A percentile compares a stretch with the other conserved stretches of the same genome.
phyloP scores from a whole-genome alignment of 2,113 vertebrate genomes.

The Serranochromis macrocephalus region DNA sequence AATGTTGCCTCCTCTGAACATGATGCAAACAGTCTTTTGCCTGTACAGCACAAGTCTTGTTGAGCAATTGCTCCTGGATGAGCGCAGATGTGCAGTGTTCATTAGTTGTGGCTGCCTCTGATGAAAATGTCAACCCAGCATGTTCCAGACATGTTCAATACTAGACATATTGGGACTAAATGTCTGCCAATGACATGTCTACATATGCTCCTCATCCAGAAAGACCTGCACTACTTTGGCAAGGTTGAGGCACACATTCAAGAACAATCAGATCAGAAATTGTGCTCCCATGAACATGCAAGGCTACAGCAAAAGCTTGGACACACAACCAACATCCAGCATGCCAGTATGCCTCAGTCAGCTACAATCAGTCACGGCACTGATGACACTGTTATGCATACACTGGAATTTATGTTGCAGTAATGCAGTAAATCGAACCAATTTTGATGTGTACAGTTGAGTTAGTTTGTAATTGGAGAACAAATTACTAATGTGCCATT shows the following conservation, averaged over 20 bases:
- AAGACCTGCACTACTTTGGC: not conserved
- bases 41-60: not conserved
- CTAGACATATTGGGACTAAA: not conserved
- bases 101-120: not conserved
- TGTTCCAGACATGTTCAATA: not conserved
- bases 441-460: not conserved
- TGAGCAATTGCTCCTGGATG: not conserved
- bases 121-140: not conserved
- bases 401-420: not conserved
- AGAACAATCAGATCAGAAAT: not conserved
- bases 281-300: not conserved
- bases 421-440: not conserved
- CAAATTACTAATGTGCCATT: rapidly evolving
- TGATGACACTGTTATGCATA: not conserved
- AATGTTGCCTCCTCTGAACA: not conserved
- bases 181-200: not conserved
- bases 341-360: not conserved
- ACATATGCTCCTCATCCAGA: not conserved
- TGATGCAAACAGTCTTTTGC: not conserved
- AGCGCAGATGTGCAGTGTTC: not conserved
- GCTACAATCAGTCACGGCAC: not conserved
- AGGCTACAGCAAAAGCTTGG: not conserved
- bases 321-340: not conserved
- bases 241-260: not conserved
- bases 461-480: not conserved